Evolutionary conservation across 1,140 invertebrate species (phyloP), one percentile per base, ranked within the genome.

Genomic region (Tetramorium parvispinum): DNA sequence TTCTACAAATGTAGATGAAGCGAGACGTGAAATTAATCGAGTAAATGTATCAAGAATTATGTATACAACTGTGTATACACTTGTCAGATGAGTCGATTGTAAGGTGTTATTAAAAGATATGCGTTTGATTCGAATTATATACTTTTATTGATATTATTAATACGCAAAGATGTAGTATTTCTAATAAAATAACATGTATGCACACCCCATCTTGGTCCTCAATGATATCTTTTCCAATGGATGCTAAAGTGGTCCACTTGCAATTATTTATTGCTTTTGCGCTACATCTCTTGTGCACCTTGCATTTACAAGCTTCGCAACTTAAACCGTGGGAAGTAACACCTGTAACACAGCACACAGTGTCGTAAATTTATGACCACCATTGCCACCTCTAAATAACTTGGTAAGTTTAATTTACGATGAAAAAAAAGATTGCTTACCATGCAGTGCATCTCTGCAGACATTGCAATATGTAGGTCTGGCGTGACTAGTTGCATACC

Each of bases 261-360:
- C 98, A 99, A 92, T 98, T 99, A 89, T 98, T 98, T 91, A 98
- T 97, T 73, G 98, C 98, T 94, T 98, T 98, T 53, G 97, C 96
- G 0, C 98, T 98, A 95, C 99, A 99, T 77, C 97, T 95, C 95
- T 99, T 99, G 95, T 99, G 99, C 43, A 98, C 98, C 95, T 99
- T 99, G 95, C 98, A 98, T 96, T 99, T 99, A 96, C 98, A 99
- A 11, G 99, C 97, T 96, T 99, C 98, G 95, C 99, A 99, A 88
- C 98, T 99, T 21, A 99, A 96, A 40, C 98, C 98, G 94, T 99
- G 98, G 55, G 98, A 98, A 2, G 98, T 98, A 24, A 99, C 98
- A 55, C 98, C 98, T 93, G 88, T 16, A 73, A 73, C 18, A 37
- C 32, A 32, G 32, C 32, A 73, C 51, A 63, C 16, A 32, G 1